Base-by-base conservation (phyloP, 2,113 vertebrate genomes). In the Gnathonemus longibarbis region DNA sequence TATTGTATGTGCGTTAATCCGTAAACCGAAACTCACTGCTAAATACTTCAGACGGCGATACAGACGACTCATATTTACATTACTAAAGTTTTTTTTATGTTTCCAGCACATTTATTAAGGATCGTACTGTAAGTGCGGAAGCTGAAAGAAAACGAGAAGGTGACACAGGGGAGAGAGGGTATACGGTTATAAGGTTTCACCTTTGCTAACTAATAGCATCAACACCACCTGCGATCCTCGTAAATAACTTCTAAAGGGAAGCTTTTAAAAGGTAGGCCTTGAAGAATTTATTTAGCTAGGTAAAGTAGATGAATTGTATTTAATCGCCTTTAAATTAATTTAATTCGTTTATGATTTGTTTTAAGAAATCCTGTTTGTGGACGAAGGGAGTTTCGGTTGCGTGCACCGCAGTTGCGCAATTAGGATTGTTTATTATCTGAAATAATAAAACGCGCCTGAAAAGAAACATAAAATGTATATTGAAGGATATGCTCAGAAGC, bases 41-140 rank as follows among this genome's bases (percentile, higher is more conserved):
- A 80, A 80, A 89, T 83, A 89, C 52, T 31, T 84, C 4, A 3
- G 15, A n/a, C 39, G 24, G 24, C 3, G 19, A 48, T 45, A n/a
- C n/a, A n/a, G n/a, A n/a, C n/a, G 15, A 45, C 39, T 21, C 5
- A 24, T 39, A 45, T 83, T 83, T 42, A 19, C 15, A 39, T 24
- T 45, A 83, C 62, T 9, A 45, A 83, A 24, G 15, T 45, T 83
- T 42, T 45, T 39, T 2, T 17, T 21, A 83, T 83, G 13, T 83
- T 70, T 70, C 62, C 62, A 31, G 42, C 6, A 45, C 15, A 21
- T 83, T 17, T 83, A 35, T 83, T 83, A 19, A 45, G 31, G 4
- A 83, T 45, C 77, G 19, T 83, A 83, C 17, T 48, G 62, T 66
- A 74, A 88, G 70, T 80, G 31, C 88, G 88, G 88, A 89, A 89